phyloP scores from a whole-genome alignment of 2,888 invertebrate genomes.

The Apeira syringaria region DNA sequence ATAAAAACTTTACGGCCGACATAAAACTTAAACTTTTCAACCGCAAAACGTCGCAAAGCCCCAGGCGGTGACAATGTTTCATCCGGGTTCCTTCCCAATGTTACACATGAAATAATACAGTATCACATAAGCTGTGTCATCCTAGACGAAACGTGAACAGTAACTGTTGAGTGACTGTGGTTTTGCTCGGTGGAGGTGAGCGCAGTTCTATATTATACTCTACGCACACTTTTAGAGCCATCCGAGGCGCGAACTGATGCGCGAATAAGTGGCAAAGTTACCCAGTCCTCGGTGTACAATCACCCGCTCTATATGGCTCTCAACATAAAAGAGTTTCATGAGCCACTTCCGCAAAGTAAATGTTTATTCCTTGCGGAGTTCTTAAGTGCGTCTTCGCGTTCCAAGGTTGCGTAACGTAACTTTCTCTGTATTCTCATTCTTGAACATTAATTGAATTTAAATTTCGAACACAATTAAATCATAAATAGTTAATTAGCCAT shows the following conservation, averaged over 20 bases:
- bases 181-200: conserved; percentile 18
- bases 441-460: conserved; percentile 30
- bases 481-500: conserved; percentile 49
- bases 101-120: conserved; percentile 2
- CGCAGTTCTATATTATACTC: conserved; percentile 27
- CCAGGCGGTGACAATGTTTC: conserved; percentile 23
- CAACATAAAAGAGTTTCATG: conserved; percentile 36
- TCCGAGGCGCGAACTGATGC: conserved; percentile 42
- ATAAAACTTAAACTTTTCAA: conserved; percentile 30
- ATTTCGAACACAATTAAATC: conserved; percentile 32
- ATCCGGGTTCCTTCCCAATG: conserved; percentile 12
- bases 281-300: conserved; percentile 43
- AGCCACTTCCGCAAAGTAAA: conserved; percentile 34
- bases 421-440: conserved; percentile 17
- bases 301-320: conserved; percentile 34
- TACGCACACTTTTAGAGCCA: conserved; percentile 33
- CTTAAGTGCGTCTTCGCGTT: conserved; percentile 28
- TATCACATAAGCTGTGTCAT: conserved; percentile 3
- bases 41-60: conserved; percentile 20
- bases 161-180: conserved; percentile 3
- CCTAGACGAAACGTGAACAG: neutral
- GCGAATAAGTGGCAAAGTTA: conserved; percentile 52
- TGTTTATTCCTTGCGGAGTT: conserved; percentile 32
- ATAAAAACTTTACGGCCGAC: conserved; percentile 25
- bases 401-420: conserved; percentile 17